Base-by-base conservation (phyloP, 2,888 invertebrate genomes). In the Sesia bembeciformis region DNA sequence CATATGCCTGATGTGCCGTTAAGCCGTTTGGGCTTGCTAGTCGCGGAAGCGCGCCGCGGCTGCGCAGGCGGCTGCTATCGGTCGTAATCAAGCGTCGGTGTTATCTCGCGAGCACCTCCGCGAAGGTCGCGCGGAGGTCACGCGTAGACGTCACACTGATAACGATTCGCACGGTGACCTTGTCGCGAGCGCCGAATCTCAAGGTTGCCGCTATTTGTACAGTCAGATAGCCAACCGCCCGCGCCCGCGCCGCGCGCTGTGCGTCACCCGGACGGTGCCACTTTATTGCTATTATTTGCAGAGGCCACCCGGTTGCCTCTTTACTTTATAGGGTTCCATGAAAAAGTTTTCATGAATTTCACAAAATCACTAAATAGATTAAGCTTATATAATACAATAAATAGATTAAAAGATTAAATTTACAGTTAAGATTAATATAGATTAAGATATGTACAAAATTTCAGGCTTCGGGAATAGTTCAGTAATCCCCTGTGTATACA, bases 141-240 rank as follows among this genome's bases (percentile, higher is more conserved):
- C 72, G 66, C 72, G 78, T 76, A 85, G 82, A 88, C 89, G 88
- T 87, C 86, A 87, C 79, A 67, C 75, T 88, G 89, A 89, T 89
- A 89, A 89, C 86, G 82, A 87, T 88, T 87, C 81, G 88, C 87
- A 84, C 82, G 81, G 73, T 87, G 88, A 87, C 88, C 88, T 88
- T 89, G 88, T 78, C 85, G 81, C 80, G 81, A 73, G 77, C 84
- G 85, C 86, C 85, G 81, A 89, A 89, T 81, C 75, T 78, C 88
- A 88, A 89, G 88, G 88, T 85, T 76, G 78, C 78, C 74, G 81
- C 84, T 86, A 87, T 89, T 88, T 87, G 88, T 81, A 87, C 80
- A 81, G 81, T 76, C 81, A 80, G 81, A 85, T 83, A 84, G 78
- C 70, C 72, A 66, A 70, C 70, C 68, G 63, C 66, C 49, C 56